Percentiles rank a stretch among this genome's conserved stretches.
Conservation (phyloP, 2,888 invertebrate species). For the Coenonympha glycerion region DNA sequence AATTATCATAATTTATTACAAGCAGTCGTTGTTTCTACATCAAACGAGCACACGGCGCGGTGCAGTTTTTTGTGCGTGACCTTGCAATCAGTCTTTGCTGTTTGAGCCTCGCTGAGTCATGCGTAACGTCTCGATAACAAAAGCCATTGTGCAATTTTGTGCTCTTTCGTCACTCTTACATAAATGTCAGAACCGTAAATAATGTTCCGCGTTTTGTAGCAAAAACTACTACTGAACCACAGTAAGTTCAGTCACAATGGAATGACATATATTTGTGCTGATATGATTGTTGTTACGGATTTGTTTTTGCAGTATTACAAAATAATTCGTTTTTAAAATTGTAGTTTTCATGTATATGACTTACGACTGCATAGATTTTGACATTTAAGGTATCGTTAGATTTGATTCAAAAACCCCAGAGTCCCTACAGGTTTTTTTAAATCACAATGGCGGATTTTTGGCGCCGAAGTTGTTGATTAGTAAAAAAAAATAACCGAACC, state of each 20-base stretch:
- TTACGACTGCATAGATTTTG: too few species aligned
- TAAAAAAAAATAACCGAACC: too few species aligned
- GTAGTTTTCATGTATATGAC: neutral
- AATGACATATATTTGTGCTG: neutral
- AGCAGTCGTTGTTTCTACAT: neutral
- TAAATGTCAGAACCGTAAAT: conserved; percentile 12
- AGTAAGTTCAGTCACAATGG: neutral
- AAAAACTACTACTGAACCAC: conserved; percentile 4
- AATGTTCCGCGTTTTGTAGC: neutral
- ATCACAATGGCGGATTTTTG: too few species aligned
- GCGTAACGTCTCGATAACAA: conserved; percentile 37
- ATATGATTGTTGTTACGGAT: neutral
- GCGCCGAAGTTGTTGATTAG: too few species aligned
- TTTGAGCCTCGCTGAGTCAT: conserved; percentile 20
- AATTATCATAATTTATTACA: neutral
- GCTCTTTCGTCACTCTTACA: conserved; percentile 25
- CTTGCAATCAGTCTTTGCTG: conserved; percentile 21
- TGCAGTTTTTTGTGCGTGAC: conserved; percentile 17
- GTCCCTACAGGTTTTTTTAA: too few species aligned
- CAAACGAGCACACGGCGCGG: neutral
- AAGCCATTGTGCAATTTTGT: conserved; percentile 47
- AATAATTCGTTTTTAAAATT: neutral
- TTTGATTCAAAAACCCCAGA: too few species aligned
- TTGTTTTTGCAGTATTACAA: neutral
- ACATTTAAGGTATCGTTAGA: too few species aligned